Evolutionary conservation across 2,113 vertebrate species (phyloP), one percentile per base, ranked within the genome.

Genomic region (Takifugu flavidus): DNA sequence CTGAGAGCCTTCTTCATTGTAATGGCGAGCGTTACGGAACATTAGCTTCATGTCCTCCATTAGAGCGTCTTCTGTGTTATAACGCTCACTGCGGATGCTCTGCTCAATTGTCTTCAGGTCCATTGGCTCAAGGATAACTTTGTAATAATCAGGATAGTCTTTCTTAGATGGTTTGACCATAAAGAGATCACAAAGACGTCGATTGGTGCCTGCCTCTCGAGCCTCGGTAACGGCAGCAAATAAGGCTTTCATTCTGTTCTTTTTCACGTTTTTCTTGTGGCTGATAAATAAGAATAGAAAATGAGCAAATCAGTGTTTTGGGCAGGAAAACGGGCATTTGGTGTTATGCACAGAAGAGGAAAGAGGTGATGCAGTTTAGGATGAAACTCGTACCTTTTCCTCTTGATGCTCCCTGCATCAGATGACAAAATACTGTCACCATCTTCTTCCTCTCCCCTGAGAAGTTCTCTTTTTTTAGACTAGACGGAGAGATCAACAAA

Each of bases 121-220:
- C 94, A 99, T 94, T 4, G 97, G 97, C 70, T 99, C 96, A 45
- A 95, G 87, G 70, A 99, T 99, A 53, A 99, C 94, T 67, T 99
- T 95, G 69, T 99, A 99, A 73, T 99, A 99, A 88, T 98, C 95
- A 13, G 96, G 95, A 72, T 99, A 99, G 86, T 98, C 96, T 79
- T 99, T 99, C 86, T 98, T 98, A 70, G 94, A 99, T 46, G 97
- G 97, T 64, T 98, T 98, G 61, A 99, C 93, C 94, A 95, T 97
- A 67, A 99, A 99, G 0, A 99, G 91, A 28, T 99, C 96, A 78
- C 95, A 98, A 50, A 99, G 94, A 27, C 97, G 91, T 52, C 97
- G 93, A 74, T 77, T 93, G 25, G 92, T 93, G 67, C 90, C 89
- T 0, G 88, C 83, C 60, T 99, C 96, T 76, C 93, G 90, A 27